Base-by-base conservation (phyloP, 2,888 invertebrate species). In the Drosophila atroscutellata region DNA sequence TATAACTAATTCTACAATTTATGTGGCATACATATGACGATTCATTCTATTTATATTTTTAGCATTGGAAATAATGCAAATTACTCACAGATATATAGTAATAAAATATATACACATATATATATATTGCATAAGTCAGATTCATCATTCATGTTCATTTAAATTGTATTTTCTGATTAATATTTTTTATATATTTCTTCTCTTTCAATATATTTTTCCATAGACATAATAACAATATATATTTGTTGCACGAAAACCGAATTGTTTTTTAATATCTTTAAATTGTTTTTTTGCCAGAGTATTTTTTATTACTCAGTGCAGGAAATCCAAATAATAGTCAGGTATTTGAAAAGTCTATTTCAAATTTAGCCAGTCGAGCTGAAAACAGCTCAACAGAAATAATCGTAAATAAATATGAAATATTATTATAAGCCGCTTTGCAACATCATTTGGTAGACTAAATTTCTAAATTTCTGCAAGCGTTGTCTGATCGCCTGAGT, bases 371-470 rank as follows among this genome's bases (percentile, higher is more conserved):
- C 45, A 45, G 49, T 39, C 68, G 28, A 28, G 69, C 20, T 7
- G 13, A 15, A 30, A 32, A 32, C 32, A 32, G 32, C 32, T 32
- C 32, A 32, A 20, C 39, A 39, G 15, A 58, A 66, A 51, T 57
- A 50, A 37, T 58, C 58, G 42, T 62, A 70, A 80, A 75, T 62
- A 49, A 50, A 71, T 57, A 32, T 67, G 34, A 63, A 62, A 47
- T 71, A 65, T 80, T 76, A 59, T 80, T 60, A 63, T 55, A 45
- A 47, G 51, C 72, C 56, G 81, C 73, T 65, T 51, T 62, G 68
- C 52, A 60, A 56, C 49, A 63, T 64, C 67, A 55, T 77, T 66
- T 56, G 45, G 32, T 49, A 26, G 57, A 66, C 50, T 36, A 30
- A n/a, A 58, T 77, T 80, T 60, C 15, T 32, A 13, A 26, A 30